A percentile compares a stretch with the other conserved stretches of the same genome.
Evolutionary conservation across 2,888 invertebrate species (phyloP).

Genomic region (Pollenia griseotomentosa): DNA sequence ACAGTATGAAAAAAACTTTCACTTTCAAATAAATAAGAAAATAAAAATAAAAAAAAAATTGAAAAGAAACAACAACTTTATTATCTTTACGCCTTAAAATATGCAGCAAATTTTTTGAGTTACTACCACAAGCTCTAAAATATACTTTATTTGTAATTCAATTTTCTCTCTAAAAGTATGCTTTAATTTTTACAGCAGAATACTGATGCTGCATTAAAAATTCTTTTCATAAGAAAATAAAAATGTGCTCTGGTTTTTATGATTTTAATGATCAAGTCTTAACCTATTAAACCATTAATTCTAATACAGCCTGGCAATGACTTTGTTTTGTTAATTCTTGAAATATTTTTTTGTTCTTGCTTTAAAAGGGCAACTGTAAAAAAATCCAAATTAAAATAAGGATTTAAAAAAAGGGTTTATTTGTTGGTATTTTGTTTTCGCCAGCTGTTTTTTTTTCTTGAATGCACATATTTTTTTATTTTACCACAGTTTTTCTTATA

Average conservation of each 20-base stretch:
- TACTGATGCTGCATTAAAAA: background rate
- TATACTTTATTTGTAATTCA: background rate
- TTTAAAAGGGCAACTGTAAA: conserved; percentile 1
- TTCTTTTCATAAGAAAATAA: conserved; percentile 1
- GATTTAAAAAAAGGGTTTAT: background rate
- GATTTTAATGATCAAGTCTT: conserved; percentile 53
- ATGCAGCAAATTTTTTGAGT: too few relatives aligned
- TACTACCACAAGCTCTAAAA: background rate
- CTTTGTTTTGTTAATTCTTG: conserved; percentile 32
- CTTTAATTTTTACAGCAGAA: background rate
- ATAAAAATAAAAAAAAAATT: background rate
- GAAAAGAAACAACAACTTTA: background rate
- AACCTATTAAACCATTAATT: conserved; percentile 44
- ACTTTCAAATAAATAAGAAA: background rate
- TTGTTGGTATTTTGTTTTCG: background rate
- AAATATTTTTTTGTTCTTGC: background rate
- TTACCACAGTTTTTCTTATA: background rate
- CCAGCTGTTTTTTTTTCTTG: background rate
- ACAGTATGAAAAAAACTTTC: background rate
- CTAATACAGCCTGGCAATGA: conserved; percentile 52
- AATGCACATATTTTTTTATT: background rate
- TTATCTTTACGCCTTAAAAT: background rate
- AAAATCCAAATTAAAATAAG: background rate
- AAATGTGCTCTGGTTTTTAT: background rate
- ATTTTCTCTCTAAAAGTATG: background rate